Evolutionary conservation across 2,113 vertebrate species (phyloP), one percentile per base, ranked within the genome.

Genomic region (Diadophis punctatus): DNA sequence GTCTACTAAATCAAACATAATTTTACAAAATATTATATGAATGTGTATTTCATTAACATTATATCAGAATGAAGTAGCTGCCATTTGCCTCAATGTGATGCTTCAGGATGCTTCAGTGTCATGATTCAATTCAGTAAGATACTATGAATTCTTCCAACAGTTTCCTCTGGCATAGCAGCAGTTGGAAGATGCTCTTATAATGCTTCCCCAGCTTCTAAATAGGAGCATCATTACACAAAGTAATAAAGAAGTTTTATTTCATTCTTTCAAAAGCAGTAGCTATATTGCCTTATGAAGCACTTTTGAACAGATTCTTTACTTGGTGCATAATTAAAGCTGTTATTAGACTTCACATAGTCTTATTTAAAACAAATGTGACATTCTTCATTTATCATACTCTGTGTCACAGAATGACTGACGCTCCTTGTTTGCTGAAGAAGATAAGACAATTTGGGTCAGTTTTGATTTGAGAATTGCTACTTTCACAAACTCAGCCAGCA

Each of bases 391-490:
- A 84, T 84, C 23, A 60, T 90, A 14, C 8, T 86, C 16, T 18
- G 6, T 39, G 8, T 14, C 22, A 51, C 7, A 22, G 34, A 30
- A 63, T 55, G 48, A 58, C 74, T 86, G 43, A 25, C 18, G 27
- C 30, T 27, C 27, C 30, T 34, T 55, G 25, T 80, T 56, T 90
- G 53, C 48, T 63, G 74, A 86, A 80, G 86, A 43, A 86, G 22
- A 52, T 55, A 52, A 86, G 88, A 60, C 53, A 63, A 25, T 90
- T 93, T 90, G 86, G 74, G 90, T 60, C 80, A 90, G 89, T 56
- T 86, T 60, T 85, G 91, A 43, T 56, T 85, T 92, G 88, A 86
- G 10, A 84, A 46, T 92, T 85, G 11, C 53, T 88, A 63, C 68
- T 92, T 95, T 93, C 8, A 80, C 85, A 74, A 34, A 52, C 8